A percentile compares a stretch with the other conserved stretches of the same genome.
These are phyloP conservation scores for Parelbella ahira DNA, from an alignment of 2,888 invertebrate genomes.

Conservation along the genomic window DNA sequence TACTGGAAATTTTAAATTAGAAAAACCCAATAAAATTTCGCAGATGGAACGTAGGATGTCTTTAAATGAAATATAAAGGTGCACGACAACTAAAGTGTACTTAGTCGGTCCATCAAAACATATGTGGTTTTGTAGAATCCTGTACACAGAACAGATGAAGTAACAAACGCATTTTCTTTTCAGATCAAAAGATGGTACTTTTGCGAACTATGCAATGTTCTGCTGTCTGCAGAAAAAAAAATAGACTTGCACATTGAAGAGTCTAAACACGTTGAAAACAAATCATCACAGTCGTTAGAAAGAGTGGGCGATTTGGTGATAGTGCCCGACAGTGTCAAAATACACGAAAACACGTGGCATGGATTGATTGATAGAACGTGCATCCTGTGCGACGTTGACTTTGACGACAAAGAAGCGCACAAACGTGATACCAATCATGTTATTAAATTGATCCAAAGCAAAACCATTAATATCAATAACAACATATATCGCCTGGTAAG, in stretches of 20 bases:
- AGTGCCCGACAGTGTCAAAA: conserved; percentile 41
- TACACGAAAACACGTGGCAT: conserved; percentile 51
- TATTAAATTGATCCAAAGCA: conserved; percentile 46
- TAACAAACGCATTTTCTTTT: conserved; percentile 30
- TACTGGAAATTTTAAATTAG: no score
- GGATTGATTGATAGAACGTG: conserved; percentile 49
- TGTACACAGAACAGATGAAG: no score
- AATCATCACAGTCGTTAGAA: conserved; percentile 34
- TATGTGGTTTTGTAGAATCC: no score
- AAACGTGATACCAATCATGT: conserved; percentile 41
- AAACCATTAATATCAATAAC: conserved; percentile 28
- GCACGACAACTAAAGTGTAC: no score
- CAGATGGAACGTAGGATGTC: no score
- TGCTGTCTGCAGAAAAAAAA: conserved; percentile 44
- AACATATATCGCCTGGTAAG: no score
- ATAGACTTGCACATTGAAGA: conserved; percentile 48
- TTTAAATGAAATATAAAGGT: no score
- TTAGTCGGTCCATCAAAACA: no score
- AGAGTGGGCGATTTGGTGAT: conserved; percentile 35
- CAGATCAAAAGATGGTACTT: conserved; percentile 57
- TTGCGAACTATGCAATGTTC: conserved; percentile 51
- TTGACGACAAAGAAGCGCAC: conserved; percentile 43
- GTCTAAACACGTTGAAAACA: conserved; percentile 39
- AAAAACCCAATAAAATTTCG: no score
- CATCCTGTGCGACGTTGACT: conserved; percentile 49